Base-by-base conservation (phyloP, 2,888 invertebrate genomes). In the Anagyrus pseudococci region DNA sequence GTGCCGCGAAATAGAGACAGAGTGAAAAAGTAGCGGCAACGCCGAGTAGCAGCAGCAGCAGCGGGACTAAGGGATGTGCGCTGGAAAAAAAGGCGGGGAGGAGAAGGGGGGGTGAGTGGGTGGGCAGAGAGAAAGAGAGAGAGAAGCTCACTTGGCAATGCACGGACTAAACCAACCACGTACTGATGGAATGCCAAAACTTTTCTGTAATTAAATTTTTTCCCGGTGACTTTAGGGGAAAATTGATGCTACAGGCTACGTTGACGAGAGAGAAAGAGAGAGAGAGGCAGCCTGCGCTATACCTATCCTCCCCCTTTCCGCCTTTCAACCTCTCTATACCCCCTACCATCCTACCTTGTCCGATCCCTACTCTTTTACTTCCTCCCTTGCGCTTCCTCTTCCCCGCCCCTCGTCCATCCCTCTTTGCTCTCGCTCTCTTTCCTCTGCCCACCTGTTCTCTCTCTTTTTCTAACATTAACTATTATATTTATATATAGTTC, bases 151-250 rank as follows among this genome's bases (percentile, higher is more conserved):
- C 50, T 59, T 69, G 67, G 69, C 68, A 70, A 69, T 69, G 67
- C 68, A 66, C 67, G 69, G 70, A 73, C 73, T 77, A 75, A 77
- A 75, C 77, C 75, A 74, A 78, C n/a, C n/a, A n/a, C n/a, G n/a
- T n/a, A 78, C 79, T 78, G 80, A 80, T 76, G 80, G 80, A 80
- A 80, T 80, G 80, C 78, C 79, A 78, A 79, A 80, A 80, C 79
- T 80, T 80, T 80, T 79, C 77, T 79, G 77, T 80, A 80, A 80
- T 80, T 79, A 80, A 80, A 80, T 80, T 80, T 78, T 78, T 78
- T 75, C 44, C 44, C 53, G 47, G 25, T 22, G 23, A 44, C 20
- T 44, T 23, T 13, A 43, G 43, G 54, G 20, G 53, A 41, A 58
- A n/a, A n/a, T n/a, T n/a, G n/a, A n/a, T n/a, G n/a, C n/a, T n/a